phyloP scores from a whole-genome alignment of 2,113 vertebrate species.

The Sapayoa aenigma region DNA sequence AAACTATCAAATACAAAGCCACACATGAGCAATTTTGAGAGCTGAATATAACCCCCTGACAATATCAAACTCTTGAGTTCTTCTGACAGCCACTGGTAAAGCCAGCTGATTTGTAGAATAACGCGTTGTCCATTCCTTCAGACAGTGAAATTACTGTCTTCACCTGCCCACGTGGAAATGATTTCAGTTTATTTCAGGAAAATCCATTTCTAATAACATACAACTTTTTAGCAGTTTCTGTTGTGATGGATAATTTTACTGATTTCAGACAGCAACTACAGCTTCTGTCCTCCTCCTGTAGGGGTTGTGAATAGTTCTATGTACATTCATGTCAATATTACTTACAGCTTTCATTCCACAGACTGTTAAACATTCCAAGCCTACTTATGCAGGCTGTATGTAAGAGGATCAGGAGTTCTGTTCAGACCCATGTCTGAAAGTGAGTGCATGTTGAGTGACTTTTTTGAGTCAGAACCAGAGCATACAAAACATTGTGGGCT shows the following conservation, averaged over 20 bases:
- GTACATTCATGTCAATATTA: not conserved
- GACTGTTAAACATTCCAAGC: not conserved
- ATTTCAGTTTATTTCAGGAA: not conserved
- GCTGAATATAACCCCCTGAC: constrained; percentile 1
- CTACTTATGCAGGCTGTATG: not conserved
- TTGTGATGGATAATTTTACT: not conserved
- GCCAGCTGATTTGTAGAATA: constrained; percentile 8
- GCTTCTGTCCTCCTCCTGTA: not conserved
- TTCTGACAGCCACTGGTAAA: constrained; percentile 34
- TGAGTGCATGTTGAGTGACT: not conserved
- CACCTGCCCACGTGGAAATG: not conserved
- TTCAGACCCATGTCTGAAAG: not conserved
- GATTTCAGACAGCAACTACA: not conserved
- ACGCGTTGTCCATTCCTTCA: not conserved
- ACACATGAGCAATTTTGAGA: constrained; percentile 50
- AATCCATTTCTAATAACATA: not conserved
- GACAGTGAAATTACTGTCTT: not conserved
- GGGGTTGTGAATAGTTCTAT: not conserved
- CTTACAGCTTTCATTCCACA: not conserved
- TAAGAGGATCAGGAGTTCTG: not conserved
- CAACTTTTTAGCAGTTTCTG: not conserved
- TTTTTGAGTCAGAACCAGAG: not conserved
- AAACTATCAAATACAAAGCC: constrained; percentile 14
- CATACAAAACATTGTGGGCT: not conserved
- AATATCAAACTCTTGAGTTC: constrained; percentile 17